Conservation (phyloP, 2,888 invertebrate genomes). For the Orchesellides sinensis region DNA sequence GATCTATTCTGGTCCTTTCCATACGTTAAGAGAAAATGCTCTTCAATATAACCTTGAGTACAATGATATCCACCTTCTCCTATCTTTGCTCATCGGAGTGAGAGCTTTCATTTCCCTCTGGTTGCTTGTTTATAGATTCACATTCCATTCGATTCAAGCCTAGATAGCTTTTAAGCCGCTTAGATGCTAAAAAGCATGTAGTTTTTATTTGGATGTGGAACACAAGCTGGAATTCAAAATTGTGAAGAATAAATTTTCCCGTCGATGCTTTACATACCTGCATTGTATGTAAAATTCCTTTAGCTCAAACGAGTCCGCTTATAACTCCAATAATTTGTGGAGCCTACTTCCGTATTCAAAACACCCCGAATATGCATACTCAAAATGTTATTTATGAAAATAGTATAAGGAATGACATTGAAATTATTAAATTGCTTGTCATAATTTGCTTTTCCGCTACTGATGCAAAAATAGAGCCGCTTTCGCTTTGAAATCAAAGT, state of each 20-base stretch:
- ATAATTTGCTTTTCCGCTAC: too few species aligned
- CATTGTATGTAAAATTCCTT: too few species aligned
- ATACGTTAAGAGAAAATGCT: not conserved
- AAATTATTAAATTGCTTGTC: too few species aligned
- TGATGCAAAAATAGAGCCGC: too few species aligned
- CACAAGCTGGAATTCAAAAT: not conserved
- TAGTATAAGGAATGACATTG: too few species aligned
- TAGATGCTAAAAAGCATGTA: constrained; percentile 14
- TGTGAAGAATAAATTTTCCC: constrained; percentile 29
- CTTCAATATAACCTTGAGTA: not conserved
- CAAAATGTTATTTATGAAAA: too few species aligned
- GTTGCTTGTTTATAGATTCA: constrained; percentile 33
- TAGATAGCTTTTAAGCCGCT: constrained; percentile 22
- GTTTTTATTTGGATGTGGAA: not conserved
- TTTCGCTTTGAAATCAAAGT: too few species aligned
- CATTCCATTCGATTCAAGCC: constrained; percentile 37
- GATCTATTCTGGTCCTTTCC: not conserved
- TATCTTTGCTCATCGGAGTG: not conserved
- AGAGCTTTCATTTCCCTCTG: not conserved
- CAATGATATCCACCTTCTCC: not conserved
- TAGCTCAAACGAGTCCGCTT: too few species aligned
- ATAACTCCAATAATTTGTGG: too few species aligned
- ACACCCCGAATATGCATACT: too few species aligned
- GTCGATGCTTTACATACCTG: too few species aligned
- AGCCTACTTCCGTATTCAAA: too few species aligned